Evolutionary conservation across 1,140 invertebrate genomes (phyloP).

Genomic region (Nautilus pompilius): DNA sequence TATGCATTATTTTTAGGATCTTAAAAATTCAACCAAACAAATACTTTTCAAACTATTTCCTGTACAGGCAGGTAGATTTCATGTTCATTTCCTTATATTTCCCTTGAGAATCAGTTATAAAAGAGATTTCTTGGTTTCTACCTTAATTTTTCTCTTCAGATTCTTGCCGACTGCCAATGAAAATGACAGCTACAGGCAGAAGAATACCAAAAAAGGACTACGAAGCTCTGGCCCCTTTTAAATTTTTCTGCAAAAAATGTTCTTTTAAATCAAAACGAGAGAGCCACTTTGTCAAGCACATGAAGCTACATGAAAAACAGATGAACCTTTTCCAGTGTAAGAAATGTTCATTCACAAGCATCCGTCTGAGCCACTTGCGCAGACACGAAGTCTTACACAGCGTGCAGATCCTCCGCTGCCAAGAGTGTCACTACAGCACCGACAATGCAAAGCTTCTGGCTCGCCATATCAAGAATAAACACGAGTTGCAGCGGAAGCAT

Average conservation of each 20-base stretch:
- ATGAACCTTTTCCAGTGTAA: conserved; percentile 42
- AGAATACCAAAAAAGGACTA: conserved; percentile 28
- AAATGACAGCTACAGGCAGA: neutral
- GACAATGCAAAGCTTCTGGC: conserved; percentile 11
- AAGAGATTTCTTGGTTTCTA: no score
- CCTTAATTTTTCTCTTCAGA: no score
- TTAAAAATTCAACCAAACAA: no score
- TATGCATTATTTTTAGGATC: no score
- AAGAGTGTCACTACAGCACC: conserved; percentile 23
- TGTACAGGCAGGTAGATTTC: no score
- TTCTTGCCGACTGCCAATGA: no score
- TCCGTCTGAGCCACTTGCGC: conserved; percentile 43
- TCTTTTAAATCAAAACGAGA: conserved; percentile 54
- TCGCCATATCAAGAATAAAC: conserved; percentile 9
- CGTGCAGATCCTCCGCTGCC: conserved; percentile 28
- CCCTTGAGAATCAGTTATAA: no score
- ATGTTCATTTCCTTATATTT: no score
- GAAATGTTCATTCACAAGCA: conserved; percentile 47
- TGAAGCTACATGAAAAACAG: conserved; percentile 41
- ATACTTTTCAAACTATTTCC: no score
- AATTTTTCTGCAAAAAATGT: conserved; percentile 51
- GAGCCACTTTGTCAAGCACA: conserved; percentile 51
- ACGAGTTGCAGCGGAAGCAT: conserved; percentile 10
- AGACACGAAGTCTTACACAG: conserved; percentile 51
- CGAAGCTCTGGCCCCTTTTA: conserved; percentile 39